These are phyloP conservation scores for Drosophila eugracilis DNA, from an alignment of 1,140 invertebrate species.

Conservation along the genomic window DNA sequence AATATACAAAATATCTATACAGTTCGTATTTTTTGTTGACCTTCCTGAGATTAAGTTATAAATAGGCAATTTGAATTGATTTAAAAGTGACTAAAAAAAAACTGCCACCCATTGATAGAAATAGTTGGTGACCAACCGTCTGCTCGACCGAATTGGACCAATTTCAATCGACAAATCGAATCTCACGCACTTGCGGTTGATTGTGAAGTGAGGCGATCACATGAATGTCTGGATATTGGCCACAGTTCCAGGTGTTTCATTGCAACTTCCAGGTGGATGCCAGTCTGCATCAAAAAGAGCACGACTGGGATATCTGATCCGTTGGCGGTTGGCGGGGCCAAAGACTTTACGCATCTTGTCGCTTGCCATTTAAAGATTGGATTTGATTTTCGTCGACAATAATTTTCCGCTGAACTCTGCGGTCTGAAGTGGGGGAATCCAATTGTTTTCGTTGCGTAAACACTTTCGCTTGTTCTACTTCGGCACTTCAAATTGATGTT, in stretches of 20 bases:
- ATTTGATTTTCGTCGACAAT: slow-evolving; percentile 20
- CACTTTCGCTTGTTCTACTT: slow-evolving; percentile 56
- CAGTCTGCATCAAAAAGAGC: background rate
- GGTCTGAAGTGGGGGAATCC: background rate
- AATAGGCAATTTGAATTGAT: background rate
- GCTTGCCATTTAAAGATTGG: slow-evolving; percentile 4
- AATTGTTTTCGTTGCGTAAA: slow-evolving; percentile 35
- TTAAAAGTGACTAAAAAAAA: too few species aligned
- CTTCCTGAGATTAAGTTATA: background rate
- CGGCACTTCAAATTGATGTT: slow-evolving; percentile 46
- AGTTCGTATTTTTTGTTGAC: background rate
- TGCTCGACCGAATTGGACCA: slow-evolving; percentile 4
- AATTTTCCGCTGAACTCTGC: slow-evolving; percentile 39
- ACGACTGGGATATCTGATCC: slow-evolving; percentile 10
- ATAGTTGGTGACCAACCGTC: background rate
- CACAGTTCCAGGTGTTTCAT: slow-evolving; percentile 17
- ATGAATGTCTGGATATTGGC: slow-evolving; percentile 9
- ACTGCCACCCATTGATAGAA: too few species aligned
- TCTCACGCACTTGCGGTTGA: slow-evolving; percentile 72
- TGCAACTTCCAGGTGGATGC: slow-evolving; percentile 38
- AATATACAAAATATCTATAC: background rate
- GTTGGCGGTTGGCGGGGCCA: background rate
- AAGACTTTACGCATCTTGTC: background rate
- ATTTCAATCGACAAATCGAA: slow-evolving; percentile 57
- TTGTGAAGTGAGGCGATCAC: slow-evolving; percentile 56